Evolutionary conservation across 2,113 vertebrate genomes (phyloP), one percentile per base, ranked within the genome.

Genomic region (Shinisaurus crocodilurus): DNA sequence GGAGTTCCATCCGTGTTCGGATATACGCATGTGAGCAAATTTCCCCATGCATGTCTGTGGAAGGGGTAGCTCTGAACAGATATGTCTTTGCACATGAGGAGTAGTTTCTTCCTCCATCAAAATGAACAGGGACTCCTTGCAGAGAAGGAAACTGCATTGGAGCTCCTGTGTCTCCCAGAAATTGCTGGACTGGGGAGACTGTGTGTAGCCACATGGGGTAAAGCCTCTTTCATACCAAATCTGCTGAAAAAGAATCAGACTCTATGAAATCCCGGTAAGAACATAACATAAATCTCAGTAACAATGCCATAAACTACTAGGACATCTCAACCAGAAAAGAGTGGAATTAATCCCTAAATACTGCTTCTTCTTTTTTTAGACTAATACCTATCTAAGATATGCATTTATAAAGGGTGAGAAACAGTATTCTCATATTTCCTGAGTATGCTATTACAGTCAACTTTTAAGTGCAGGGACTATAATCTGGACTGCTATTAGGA

Each of bases 391-490:
- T 63, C 20, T 63, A 23, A 85, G 82, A 85, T 2, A 79, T n/a
- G n/a, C n/a, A n/a, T 81, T 6, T 8, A 1, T 87, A 60, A 63
- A 76, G 25, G 57, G 89, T 29, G 63, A 70, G 67, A 12, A 88
- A 18, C 88, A 90, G 87, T 82, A 40, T 74, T 10, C 34, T 32
- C 54, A 1, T 50, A 88, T 57, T 88, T 77, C 57, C 37, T 40
- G 16, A 65, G 92, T 48, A 63, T 37, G 13, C 6, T 86, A 12
- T 3, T 87, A 29, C 20, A 84, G 13, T 23, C n/a, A 83, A n/a
- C 50, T 6, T 27, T 82, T 82, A 32, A 57, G 10, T 81, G 93
- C 88, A 76, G 27, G 43, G 70, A 79, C 90, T 83, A 77, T 88
- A 63, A 65, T 32, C 63, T 40, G 3, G 7, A 60, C 29, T 79